A percentile compares a stretch with the other conserved stretches of the same genome.
Conservation (phyloP, 30 jellyfish, hydroid and myxozoan genomes). For the Aurelia aurita region DNA sequence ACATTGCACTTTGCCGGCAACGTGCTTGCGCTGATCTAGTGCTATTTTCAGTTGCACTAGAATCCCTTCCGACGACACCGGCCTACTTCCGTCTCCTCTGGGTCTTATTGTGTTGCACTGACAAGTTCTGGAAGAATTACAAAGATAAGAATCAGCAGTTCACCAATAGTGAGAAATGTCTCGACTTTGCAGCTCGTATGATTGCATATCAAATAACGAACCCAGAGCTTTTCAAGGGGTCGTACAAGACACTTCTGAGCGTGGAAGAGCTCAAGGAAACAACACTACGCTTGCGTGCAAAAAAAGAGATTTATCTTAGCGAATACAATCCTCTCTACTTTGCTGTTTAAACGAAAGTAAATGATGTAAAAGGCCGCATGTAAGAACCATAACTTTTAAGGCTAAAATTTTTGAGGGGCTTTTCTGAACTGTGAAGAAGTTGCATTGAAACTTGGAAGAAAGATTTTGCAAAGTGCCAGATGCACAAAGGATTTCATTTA, state of each 20-base stretch:
- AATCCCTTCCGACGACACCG: slow-evolving; percentile 71
- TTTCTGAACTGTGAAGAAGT: no score
- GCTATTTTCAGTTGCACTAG: slow-evolving; percentile 73
- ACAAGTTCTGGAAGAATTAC: slow-evolving; percentile 54
- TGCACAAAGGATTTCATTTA: no score
- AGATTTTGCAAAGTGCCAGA: no score
- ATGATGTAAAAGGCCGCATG: no score
- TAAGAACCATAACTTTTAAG: no score
- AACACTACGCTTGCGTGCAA: slow-evolving; percentile 39
- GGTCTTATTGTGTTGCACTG: slow-evolving; percentile 73
- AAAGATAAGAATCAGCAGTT: not conserved
- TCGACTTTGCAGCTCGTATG: slow-evolving; percentile 57
- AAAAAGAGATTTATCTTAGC: not conserved
- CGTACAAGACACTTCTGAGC: slow-evolving; percentile 77
- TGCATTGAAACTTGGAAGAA: no score
- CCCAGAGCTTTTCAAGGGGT: slow-evolving; percentile 10
- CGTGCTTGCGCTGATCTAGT: slow-evolving; percentile 50
- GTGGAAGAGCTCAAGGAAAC: slow-evolving; percentile 57
- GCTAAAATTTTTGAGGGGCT: no score
- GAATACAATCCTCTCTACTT: slow-evolving; percentile 32
- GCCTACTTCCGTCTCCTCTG: slow-evolving; percentile 83
- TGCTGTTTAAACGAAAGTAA: no score
- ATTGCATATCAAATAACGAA: slow-evolving; percentile 18
- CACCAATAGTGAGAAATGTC: slow-evolving; percentile 23
- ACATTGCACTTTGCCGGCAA: slow-evolving; percentile 85